These are phyloP conservation scores for Axis porcinus DNA, from an alignment of 2,113 vertebrate species.

Conservation along the genomic window DNA sequence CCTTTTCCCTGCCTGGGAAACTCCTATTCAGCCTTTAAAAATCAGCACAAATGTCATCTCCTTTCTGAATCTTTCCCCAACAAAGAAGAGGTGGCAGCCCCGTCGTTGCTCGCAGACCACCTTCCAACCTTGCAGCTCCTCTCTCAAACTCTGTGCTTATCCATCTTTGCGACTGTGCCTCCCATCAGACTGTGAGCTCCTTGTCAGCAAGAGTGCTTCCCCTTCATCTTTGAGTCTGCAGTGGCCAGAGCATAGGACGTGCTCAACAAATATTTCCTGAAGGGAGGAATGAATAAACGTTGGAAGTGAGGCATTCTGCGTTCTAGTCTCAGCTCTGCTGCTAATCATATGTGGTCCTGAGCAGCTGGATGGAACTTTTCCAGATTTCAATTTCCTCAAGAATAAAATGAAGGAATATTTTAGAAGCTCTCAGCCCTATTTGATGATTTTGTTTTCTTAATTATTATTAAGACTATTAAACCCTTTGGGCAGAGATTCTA, in stretches of 20 bases:
- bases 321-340: neutral
- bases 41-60: neutral
- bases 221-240: neutral
- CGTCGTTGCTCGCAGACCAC: neutral
- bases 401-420: neutral
- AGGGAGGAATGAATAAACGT: neutral
- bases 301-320: neutral
- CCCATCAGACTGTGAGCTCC: neutral
- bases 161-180: neutral
- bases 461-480: neutral
- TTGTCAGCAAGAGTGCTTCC: neutral
- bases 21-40: neutral
- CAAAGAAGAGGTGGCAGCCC: neutral
- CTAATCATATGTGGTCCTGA: neutral
- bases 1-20: neutral
- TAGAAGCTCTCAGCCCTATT: neutral
- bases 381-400: neutral
- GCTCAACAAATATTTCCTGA: neutral
- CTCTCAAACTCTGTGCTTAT: neutral
- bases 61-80: neutral
- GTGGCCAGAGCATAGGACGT: neutral
- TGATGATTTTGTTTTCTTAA: conserved; percentile 16
- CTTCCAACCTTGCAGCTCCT: neutral
- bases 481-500: neutral
- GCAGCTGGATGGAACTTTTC: neutral